Base-by-base conservation (phyloP, 1,140 invertebrate species). In the Anastrepha ludens region DNA sequence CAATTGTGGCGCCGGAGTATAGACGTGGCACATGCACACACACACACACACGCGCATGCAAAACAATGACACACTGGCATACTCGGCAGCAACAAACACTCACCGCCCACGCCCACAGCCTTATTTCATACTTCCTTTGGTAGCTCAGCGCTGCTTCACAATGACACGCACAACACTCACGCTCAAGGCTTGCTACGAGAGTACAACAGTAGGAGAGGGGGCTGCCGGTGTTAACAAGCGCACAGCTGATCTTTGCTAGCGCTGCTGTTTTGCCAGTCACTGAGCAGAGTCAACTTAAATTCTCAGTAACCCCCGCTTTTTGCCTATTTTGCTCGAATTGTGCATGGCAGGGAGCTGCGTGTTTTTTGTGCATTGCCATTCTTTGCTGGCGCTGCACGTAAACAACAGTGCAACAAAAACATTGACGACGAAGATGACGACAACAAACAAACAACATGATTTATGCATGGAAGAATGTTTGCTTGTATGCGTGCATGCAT, bases 391-490 rank as follows among this genome's bases (percentile, higher is more conserved):
- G 74, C 4, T 81, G 74, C 74, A 81, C 74, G 74, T 81, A 81
- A 81, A 81, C 74, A 81, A 81, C 20, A 81, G 47, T n/a, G 6
- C 50, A 81, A 81, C 41, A 5, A 81, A 78, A 55, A 20, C 47
- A 41, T 47, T 81, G 47, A 81, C 44, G 47, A 58, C 47, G 50
- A 55, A 4, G n/a, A 55, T 5, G 74, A 20, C 41, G 74, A 29
- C 74, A 81, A 81, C 74, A 81, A 81, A 81, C n/a, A 81, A 81
- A 81, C 74, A 81, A 81, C 47, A 81, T 81, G 74, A 81, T 81
- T 81, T 81, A 81, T 81, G 74, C 74, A 81, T 81, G 74, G 17
- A n/a, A 13, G 47, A 55, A n/a, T 13, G 44, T 55, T 17, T 62
- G n/a, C 8, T 13, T 62, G n/a, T 62, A 15, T 62, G 60, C n/a